phyloP scores from a whole-genome alignment of 2,113 vertebrate genomes.

The Mus pahari region DNA sequence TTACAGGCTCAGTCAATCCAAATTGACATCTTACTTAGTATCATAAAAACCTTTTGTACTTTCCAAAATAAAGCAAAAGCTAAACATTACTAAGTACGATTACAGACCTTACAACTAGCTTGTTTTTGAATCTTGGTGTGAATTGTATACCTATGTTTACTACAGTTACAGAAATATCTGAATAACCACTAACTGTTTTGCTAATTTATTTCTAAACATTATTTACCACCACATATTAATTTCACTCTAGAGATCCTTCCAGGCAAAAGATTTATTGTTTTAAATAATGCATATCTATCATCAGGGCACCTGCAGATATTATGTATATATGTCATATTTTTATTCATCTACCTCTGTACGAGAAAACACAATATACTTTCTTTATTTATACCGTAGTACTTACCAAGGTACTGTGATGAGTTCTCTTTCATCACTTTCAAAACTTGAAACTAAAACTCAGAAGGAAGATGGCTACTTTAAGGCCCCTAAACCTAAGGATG shows the following conservation, averaged over 20 bases:
- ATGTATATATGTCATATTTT: not conserved
- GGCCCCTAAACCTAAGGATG: not conserved
- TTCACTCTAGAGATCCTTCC: not conserved
- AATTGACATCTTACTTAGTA: constrained; percentile 73
- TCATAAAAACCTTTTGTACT: constrained; percentile 75
- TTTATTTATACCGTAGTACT: not conserved
- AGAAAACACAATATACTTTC: not conserved
- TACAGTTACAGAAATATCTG: not conserved
- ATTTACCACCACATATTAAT: not conserved
- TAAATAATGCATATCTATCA: not conserved
- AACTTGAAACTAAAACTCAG: not conserved
- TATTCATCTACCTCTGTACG: not conserved
- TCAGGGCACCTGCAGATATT: not conserved
- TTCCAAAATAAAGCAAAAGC: constrained; percentile 65
- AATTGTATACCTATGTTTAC: not conserved
- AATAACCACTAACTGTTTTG: not conserved
- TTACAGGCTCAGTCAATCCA: constrained; percentile 77
- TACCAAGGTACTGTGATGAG: not conserved
- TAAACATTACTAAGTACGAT: constrained; percentile 61
- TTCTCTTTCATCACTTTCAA: not conserved
- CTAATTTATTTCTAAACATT: constrained; percentile 33
- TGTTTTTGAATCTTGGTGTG: not conserved
- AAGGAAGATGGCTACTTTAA: not conserved
- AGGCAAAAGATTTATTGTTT: not conserved
- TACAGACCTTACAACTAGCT: constrained; percentile 53